Conservation (phyloP, 2,113 vertebrate species). For the Lamprotornis superbus region DNA sequence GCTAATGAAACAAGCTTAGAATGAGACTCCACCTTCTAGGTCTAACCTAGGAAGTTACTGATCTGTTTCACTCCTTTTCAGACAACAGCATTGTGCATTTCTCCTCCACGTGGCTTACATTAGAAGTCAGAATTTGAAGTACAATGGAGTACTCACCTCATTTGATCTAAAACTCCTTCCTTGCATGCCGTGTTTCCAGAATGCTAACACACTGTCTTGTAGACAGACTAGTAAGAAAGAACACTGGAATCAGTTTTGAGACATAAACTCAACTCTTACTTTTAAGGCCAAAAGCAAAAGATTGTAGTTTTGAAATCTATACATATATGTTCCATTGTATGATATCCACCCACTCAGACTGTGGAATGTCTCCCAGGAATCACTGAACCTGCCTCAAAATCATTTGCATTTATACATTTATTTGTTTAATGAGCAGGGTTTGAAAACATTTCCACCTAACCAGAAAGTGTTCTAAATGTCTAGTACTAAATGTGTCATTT, state of each 20-base stretch:
- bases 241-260: not conserved
- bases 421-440: not conserved
- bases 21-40: not conserved
- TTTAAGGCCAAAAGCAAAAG: not conserved
- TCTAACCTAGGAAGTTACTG: not conserved
- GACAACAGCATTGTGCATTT: not conserved
- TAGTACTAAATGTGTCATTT: not conserved
- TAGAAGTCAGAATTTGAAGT: not conserved
- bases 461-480: not conserved
- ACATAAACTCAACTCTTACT: not conserved
- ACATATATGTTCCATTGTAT: not conserved
- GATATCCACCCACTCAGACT: not conserved
- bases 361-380: not conserved
- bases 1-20: not conserved
- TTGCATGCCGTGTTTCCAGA: constrained; percentile 99
- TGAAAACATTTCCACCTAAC: not conserved
- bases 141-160: constrained; percentile 79
- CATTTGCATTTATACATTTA: not conserved
- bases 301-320: not conserved
- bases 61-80: not conserved
- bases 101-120: not conserved
- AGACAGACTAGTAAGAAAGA: constrained; percentile 86
- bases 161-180: constrained; percentile 97
- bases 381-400: not conserved
- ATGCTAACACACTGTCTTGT: constrained; percentile 95